phyloP scores from a whole-genome alignment of 2,888 invertebrate species.

The Pterostichus madidus region DNA sequence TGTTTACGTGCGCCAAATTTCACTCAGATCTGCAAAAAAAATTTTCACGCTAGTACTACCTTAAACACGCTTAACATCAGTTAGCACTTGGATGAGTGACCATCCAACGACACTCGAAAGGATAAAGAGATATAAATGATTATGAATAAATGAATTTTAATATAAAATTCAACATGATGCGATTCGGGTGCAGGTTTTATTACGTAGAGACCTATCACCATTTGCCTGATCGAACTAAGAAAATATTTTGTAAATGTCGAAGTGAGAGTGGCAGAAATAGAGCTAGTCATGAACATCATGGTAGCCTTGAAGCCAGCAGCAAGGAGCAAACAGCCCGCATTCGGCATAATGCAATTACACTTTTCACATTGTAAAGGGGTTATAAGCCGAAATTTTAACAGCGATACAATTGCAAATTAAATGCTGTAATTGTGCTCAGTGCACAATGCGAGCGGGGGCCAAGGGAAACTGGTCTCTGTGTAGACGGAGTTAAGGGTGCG shows the following conservation, averaged over 20 bases:
- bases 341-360: conserved; percentile 70
- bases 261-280: background rate
- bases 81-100: too few relatives aligned
- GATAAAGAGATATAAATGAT: too few relatives aligned
- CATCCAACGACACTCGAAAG: too few relatives aligned
- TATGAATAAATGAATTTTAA: too few relatives aligned
- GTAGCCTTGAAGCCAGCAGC: background rate
- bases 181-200: too few relatives aligned
- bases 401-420: conserved; percentile 73
- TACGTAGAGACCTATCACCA: too few relatives aligned
- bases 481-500: conserved; percentile 3
- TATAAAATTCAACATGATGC: too few relatives aligned
- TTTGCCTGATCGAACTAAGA: background rate
- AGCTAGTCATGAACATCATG: background rate
- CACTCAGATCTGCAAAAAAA: too few relatives aligned
- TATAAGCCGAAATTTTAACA: conserved; percentile 73
- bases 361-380: conserved; percentile 70
- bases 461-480: conserved; percentile 29
- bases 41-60: too few relatives aligned
- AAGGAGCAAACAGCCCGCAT: conserved; percentile 57
- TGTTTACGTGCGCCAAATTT: too few relatives aligned
- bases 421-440: conserved; percentile 72
- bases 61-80: too few relatives aligned
- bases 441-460: conserved; percentile 34
- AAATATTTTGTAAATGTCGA: background rate